phyloP scores from a whole-genome alignment of 2,113 vertebrate genomes.

The Oreochromis aureus region DNA sequence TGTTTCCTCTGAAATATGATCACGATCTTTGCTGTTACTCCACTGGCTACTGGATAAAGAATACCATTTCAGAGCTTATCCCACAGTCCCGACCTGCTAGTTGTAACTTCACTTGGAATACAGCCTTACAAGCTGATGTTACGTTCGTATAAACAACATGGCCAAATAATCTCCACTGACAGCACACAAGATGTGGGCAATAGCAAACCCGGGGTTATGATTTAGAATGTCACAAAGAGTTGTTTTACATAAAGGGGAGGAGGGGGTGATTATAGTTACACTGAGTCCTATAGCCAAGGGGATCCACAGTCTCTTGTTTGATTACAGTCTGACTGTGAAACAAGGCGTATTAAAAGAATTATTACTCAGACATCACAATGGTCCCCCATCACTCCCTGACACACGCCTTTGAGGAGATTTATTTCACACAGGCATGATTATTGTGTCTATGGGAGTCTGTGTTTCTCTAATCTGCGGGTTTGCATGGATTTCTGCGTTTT shows the following conservation, averaged over 20 bases:
- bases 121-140: background rate
- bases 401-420: slow-evolving; percentile 51
- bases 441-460: slow-evolving; percentile 20
- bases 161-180: slow-evolving; percentile 10
- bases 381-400: slow-evolving; percentile 46
- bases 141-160: background rate
- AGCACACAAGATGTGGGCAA: slow-evolving; percentile 17
- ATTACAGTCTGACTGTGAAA: slow-evolving; percentile 60
- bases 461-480: slow-evolving; percentile 6
- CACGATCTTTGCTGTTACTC: background rate
- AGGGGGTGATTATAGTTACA: slow-evolving; percentile 37
- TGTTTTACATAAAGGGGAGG: slow-evolving; percentile 49
- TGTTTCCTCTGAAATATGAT: slow-evolving; percentile 42
- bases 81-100: background rate
- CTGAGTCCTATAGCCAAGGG: slow-evolving; percentile 47
- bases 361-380: slow-evolving; percentile 55
- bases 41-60: background rate
- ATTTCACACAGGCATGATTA: slow-evolving; percentile 38
- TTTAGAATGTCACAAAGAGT: slow-evolving; percentile 51
- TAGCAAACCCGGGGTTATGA: slow-evolving; percentile 40
- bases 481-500: background rate
- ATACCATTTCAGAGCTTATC: background rate
- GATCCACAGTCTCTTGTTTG: slow-evolving; percentile 58
- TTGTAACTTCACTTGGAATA: background rate
- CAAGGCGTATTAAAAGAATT: slow-evolving; percentile 60